Evolutionary conservation across 2,888 invertebrate genomes (phyloP).

Genomic region (Leucozona laternaria): DNA sequence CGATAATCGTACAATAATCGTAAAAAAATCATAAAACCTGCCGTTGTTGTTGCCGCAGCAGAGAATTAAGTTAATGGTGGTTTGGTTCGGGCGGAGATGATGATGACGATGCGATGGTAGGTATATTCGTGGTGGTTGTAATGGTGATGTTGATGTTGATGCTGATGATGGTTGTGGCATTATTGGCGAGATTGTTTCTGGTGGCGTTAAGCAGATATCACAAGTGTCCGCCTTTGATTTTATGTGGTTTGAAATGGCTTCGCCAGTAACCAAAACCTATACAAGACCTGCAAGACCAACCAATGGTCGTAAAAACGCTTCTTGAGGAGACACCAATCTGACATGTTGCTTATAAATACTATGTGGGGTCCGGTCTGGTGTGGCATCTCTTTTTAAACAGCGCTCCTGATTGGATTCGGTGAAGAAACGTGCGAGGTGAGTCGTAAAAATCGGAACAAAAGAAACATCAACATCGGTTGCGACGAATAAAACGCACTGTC

Average conservation of each 20-base stretch:
- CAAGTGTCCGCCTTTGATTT: slow-evolving; percentile 72
- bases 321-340: slow-evolving; percentile 57
- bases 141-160: slow-evolving; percentile 19
- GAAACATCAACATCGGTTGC: slow-evolving; percentile 12
- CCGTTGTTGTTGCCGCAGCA: slow-evolving; percentile 46
- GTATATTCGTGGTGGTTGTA: slow-evolving; percentile 25
- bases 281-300: slow-evolving; percentile 27
- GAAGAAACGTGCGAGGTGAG: slow-evolving; percentile 51
- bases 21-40: slow-evolving; percentile 79
- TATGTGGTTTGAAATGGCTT: slow-evolving; percentile 52
- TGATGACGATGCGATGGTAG: slow-evolving; percentile 25
- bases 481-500: slow-evolving; percentile 30
- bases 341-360: slow-evolving; percentile 24
- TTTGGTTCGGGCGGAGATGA: slow-evolving; percentile 14
- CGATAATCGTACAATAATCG: slow-evolving; percentile 78
- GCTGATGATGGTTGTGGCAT: slow-evolving; percentile 7
- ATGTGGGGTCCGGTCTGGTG: slow-evolving; percentile 38
- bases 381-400: background rate
- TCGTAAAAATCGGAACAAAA: slow-evolving; percentile 62
- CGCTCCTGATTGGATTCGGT: slow-evolving; percentile 58
- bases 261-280: slow-evolving; percentile 6
- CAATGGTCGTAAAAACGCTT: slow-evolving; percentile 58
- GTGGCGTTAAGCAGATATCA: slow-evolving; percentile 57
- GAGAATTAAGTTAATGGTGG: slow-evolving; percentile 69
- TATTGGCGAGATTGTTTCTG: slow-evolving; percentile 50